phyloP scores from a whole-genome alignment of 2,113 vertebrate genomes.

The Vicugna pacos region DNA sequence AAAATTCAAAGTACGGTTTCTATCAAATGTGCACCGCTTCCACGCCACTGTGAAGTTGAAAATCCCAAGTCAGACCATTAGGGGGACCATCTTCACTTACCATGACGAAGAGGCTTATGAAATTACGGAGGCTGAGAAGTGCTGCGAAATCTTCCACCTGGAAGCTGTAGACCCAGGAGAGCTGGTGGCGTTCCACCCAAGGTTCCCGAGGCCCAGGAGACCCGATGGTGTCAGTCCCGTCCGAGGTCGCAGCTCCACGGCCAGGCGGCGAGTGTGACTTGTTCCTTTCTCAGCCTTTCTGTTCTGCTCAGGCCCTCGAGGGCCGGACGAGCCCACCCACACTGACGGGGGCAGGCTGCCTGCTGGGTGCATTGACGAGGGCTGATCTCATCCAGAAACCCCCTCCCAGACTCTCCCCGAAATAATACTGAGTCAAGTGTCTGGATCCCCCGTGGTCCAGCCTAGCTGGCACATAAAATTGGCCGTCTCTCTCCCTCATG shows the following conservation, averaged over 20 bases:
- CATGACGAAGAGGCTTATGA: neutral
- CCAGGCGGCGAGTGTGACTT: neutral
- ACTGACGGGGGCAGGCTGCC: neutral
- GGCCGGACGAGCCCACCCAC: neutral
- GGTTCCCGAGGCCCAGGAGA: neutral
- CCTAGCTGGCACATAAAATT: neutral
- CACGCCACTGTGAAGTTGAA: fast-evolving
- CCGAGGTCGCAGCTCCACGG: neutral
- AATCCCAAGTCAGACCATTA: fast-evolving
- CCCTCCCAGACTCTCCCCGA: neutral
- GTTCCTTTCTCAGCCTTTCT: neutral
- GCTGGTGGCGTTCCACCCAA: neutral
- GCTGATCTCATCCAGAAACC: neutral
- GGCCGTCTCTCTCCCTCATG: neutral
- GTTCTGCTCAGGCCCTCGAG: neutral
- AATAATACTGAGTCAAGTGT: neutral
- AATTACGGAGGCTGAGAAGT: neutral
- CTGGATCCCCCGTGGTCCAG: neutral
- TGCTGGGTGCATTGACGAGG: too few relatives aligned
- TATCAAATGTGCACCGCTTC: neutral
- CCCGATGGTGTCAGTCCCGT: neutral
- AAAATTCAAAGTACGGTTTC: neutral
- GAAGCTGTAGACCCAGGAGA: neutral
- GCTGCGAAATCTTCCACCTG: neutral
- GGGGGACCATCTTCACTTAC: too few relatives aligned